These are phyloP conservation scores for Temnothorax longispinosus DNA, from an alignment of 1,140 invertebrate species.

Conservation along the genomic window DNA sequence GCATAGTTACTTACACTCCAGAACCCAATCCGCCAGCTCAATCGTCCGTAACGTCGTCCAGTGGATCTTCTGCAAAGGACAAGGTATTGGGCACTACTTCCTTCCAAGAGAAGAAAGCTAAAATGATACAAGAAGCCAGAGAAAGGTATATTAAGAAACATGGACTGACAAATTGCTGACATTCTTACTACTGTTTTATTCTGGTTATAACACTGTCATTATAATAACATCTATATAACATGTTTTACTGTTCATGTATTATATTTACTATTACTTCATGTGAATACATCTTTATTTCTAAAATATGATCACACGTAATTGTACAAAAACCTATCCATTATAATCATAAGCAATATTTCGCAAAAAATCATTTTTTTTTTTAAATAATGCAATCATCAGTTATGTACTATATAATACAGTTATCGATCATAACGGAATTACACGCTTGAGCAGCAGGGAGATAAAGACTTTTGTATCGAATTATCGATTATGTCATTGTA, in stretches of 20 bases:
- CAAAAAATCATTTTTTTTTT: constrained; percentile 6
- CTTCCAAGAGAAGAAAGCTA: constrained; percentile 92
- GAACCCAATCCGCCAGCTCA: constrained; percentile 81
- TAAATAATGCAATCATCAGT: constrained; percentile 18
- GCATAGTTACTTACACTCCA: constrained; percentile 89
- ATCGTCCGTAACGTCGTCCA: constrained; percentile 59
- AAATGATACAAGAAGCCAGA: constrained; percentile 92
- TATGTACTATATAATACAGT: background rate
- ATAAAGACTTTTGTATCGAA: constrained; percentile 23
- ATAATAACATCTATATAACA: constrained; percentile 72
- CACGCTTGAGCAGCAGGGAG: background rate
- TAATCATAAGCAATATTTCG: background rate
- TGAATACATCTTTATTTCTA: constrained; percentile 82
- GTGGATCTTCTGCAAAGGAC: constrained; percentile 88
- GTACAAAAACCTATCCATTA: constrained; percentile 63
- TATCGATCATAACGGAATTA: constrained; percentile 2
- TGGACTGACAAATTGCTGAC: constrained; percentile 86
- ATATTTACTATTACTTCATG: constrained; percentile 80
- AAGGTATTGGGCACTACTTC: constrained; percentile 88
- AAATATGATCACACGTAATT: constrained; percentile 66
- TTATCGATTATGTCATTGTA: constrained; percentile 18
- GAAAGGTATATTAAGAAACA: constrained; percentile 93
- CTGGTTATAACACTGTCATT: constrained; percentile 66
- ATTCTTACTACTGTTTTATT: constrained; percentile 69
- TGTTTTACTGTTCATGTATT: constrained; percentile 81